Evolutionary conservation across 1,140 invertebrate genomes (phyloP).

Genomic region (Lepidurus couesii): DNA sequence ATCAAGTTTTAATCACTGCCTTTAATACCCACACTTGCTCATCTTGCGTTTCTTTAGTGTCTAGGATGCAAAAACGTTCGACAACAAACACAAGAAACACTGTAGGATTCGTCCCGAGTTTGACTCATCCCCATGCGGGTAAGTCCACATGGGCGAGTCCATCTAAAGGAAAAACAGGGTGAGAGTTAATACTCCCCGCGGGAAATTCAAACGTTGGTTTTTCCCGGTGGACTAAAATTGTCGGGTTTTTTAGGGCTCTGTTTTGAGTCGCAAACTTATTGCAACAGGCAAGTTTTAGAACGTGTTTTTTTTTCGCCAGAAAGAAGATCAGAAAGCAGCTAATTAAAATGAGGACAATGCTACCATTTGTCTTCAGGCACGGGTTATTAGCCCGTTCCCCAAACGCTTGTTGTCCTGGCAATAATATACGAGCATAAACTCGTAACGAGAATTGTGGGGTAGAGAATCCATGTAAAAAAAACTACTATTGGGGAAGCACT

Average conservation of each 20-base stretch:
- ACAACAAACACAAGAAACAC: background rate
- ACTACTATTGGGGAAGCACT: background rate
- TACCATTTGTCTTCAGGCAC: background rate
- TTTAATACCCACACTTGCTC: background rate
- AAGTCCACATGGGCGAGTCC: background rate
- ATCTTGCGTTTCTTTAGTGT: background rate
- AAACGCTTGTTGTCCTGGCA: background rate
- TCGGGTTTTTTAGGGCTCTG: background rate
- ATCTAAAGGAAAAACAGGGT: background rate
- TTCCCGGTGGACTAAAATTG: no score
- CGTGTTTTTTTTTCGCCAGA: background rate
- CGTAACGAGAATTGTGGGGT: background rate
- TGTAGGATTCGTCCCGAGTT: background rate
- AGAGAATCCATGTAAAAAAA: background rate
- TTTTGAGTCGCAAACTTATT: background rate
- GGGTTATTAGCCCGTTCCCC: conserved; percentile 2
- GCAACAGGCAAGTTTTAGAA: no score
- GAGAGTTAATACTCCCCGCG: background rate
- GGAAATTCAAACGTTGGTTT: background rate
- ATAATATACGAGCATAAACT: conserved; percentile 10
- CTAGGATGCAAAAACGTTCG: background rate
- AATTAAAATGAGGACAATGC: background rate
- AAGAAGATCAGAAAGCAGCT: background rate
- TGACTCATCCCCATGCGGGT: background rate
- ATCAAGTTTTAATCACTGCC: background rate